These are phyloP conservation scores for Platycnemis pennipes DNA, from an alignment of 2,888 invertebrate genomes.

Conservation along the genomic window DNA sequence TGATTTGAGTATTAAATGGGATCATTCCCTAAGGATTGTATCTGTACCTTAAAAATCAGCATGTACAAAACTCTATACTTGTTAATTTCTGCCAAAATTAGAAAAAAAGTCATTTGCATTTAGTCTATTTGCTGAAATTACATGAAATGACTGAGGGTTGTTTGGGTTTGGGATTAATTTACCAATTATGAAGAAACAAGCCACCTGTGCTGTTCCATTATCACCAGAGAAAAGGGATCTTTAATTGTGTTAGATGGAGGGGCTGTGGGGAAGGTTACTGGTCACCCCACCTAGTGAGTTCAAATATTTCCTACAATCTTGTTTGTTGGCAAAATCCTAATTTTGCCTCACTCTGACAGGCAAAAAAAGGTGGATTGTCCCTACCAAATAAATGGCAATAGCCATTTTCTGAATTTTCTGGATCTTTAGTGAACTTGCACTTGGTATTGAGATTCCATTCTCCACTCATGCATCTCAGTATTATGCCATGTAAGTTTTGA, in stretches of 20 bases:
- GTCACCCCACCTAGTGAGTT: neutral
- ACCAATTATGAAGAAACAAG: conserved; percentile 55
- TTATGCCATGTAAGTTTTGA: conserved; percentile 4
- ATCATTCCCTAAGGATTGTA: neutral
- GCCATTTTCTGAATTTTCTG: neutral
- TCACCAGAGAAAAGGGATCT: conserved; percentile 51
- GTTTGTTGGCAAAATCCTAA: neutral
- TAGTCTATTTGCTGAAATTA: neutral
- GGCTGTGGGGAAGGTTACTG: conserved; percentile 56
- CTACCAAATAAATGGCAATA: neutral
- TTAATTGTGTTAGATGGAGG: conserved; percentile 58
- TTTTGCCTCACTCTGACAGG: neutral
- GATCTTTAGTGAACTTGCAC: neutral
- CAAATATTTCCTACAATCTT: neutral
- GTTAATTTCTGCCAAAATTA: neutral
- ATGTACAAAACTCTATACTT: neutral
- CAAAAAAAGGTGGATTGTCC: neutral
- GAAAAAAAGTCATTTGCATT: neutral
- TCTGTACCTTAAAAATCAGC: neutral
- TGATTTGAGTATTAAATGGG: neutral
- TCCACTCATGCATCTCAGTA: neutral
- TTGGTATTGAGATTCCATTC: neutral
- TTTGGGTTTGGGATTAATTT: neutral
- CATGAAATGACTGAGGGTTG: neutral
- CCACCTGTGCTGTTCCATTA: conserved; percentile 68